Percentiles rank a stretch among this genome's conserved stretches.
These are phyloP conservation scores for Epistrophella euchroma DNA, from an alignment of 2,888 invertebrate genomes.

Conservation along the genomic window DNA sequence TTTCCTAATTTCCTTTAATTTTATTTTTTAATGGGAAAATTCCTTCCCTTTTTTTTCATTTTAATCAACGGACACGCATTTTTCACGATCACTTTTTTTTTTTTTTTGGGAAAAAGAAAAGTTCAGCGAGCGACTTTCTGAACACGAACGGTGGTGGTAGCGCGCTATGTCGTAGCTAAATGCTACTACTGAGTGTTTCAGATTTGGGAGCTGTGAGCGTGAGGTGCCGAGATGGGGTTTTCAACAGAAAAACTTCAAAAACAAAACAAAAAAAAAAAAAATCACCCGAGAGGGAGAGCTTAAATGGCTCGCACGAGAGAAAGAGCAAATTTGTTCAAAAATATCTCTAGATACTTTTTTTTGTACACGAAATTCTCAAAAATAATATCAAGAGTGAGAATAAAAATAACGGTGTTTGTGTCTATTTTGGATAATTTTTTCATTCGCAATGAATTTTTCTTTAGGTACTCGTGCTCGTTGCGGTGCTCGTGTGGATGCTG, in stretches of 20 bases:
- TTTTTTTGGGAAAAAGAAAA: slow-evolving; percentile 25
- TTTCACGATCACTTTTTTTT: slow-evolving; percentile 66
- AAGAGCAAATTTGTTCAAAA: slow-evolving; percentile 49
- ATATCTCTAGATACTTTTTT: slow-evolving; percentile 56
- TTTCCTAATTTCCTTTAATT: slow-evolving; percentile 50
- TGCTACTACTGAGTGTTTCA: slow-evolving; percentile 69
- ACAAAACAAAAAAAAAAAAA: slow-evolving; percentile 7
- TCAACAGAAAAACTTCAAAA: slow-evolving; percentile 25
- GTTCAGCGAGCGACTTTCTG: slow-evolving; percentile 53
- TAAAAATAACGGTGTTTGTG: slow-evolving; percentile 36
- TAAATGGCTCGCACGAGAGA: slow-evolving; percentile 25
- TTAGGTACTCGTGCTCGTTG: background rate
- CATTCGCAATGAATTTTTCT: slow-evolving; percentile 59
- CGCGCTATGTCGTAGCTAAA: slow-evolving; percentile 69
- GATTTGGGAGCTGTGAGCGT: slow-evolving; percentile 38
- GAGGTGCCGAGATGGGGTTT: slow-evolving; percentile 50
- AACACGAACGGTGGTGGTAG: slow-evolving; percentile 48
- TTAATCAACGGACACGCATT: slow-evolving; percentile 64
- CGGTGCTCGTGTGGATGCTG: slow-evolving; percentile 35
- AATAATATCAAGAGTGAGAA: slow-evolving; percentile 61
- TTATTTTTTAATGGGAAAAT: slow-evolving; percentile 31
- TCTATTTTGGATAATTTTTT: slow-evolving; percentile 63
- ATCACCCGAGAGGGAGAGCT: slow-evolving; percentile 30
- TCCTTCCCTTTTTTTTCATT: slow-evolving; percentile 28
- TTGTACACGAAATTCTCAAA: slow-evolving; percentile 52